Conservation (phyloP, 2,888 invertebrate genomes). For the Tipula lateralis region DNA sequence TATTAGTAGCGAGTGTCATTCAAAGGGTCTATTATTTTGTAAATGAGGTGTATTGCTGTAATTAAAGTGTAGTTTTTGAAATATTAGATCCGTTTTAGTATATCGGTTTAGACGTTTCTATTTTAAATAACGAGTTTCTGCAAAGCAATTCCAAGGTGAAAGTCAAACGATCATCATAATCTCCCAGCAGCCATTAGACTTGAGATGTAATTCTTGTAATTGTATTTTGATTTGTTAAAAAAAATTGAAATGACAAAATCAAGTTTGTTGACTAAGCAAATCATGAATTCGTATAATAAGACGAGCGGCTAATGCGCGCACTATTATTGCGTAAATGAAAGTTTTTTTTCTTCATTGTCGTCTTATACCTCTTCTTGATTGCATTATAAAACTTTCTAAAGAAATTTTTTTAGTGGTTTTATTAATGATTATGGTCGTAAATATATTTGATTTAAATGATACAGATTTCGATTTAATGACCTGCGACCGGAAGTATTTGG, state of each 20-base stretch:
- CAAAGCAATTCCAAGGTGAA: neutral
- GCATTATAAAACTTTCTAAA: slow-evolving; percentile 19
- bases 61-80: no score
- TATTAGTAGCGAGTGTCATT: no score
- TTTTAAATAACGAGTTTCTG: no score
- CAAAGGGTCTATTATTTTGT: no score
- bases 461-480: neutral
- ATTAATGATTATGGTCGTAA: neutral
- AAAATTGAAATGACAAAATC: neutral
- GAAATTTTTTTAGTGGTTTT: neutral
- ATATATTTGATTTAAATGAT: neutral
- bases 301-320: neutral
- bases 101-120: no score
- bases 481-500: neutral
- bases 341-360: neutral
- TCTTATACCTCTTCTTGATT: neutral
- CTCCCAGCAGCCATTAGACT: neutral
- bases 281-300: neutral
- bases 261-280: neutral
- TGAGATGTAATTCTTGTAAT: neutral
- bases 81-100: no score
- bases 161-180: neutral
- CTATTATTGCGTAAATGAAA: neutral
- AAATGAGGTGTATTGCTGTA: no score
- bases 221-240: neutral